phyloP scores from a whole-genome alignment of 2,888 invertebrate species.

The Micoletzkya japonica region DNA sequence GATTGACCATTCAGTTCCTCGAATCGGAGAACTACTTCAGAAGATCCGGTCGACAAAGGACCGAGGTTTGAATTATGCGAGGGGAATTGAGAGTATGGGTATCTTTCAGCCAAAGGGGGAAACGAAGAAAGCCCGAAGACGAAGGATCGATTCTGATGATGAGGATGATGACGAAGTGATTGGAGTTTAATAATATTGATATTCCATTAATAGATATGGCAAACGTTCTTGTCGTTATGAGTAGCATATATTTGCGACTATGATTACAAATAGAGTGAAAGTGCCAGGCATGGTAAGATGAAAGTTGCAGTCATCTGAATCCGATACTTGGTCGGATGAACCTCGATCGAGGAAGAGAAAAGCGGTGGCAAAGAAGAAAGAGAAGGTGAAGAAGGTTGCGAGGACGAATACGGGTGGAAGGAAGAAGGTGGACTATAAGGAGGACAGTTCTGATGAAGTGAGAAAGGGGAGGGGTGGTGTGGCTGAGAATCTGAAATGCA shows the following conservation, averaged over 20 bases:
- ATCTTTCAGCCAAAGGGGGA: neutral
- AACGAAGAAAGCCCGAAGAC: neutral
- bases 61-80: constrained; percentile 2
- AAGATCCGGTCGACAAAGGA: constrained; percentile 40
- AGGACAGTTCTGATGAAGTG: constrained; percentile 45
- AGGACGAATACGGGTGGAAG: constrained; percentile 22
- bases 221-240: too few relatives aligned
- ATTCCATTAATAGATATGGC: too few relatives aligned
- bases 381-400: neutral
- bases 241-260: too few relatives aligned
- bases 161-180: constrained; percentile 4
- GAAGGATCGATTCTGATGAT: constrained; percentile 15
- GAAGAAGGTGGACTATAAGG: constrained; percentile 43
- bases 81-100: neutral
- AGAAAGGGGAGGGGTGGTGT: constrained; percentile 18
- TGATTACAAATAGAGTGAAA: too few relatives aligned
- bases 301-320: neutral
- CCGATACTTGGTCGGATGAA: constrained; percentile 15
- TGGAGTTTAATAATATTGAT: neutral
- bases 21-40: constrained; percentile 48
- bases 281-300: neutral
- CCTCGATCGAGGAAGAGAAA: neutral
- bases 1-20: constrained; percentile 33
- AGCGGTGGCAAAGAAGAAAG: neutral
- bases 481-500: neutral